These are phyloP conservation scores for Aricia agestis DNA, from an alignment of 1,140 invertebrate species.

Conservation along the genomic window DNA sequence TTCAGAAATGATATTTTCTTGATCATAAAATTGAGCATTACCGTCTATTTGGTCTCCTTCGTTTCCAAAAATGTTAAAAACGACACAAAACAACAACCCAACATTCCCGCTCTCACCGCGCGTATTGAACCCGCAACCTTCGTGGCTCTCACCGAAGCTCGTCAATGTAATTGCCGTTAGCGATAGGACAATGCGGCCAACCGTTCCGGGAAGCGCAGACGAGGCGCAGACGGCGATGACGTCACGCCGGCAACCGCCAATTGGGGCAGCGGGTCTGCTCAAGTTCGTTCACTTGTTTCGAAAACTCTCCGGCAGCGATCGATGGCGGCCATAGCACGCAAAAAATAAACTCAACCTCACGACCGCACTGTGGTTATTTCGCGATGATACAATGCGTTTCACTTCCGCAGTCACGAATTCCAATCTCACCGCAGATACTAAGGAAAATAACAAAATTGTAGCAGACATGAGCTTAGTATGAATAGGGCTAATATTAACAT, in stretches of 20 bases:
- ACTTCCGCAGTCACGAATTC: background rate
- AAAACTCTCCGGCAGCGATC: background rate
- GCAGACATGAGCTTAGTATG: no score
- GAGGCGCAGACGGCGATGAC: conserved; percentile 60
- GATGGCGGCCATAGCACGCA: background rate
- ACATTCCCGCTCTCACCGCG: background rate
- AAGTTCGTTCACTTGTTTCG: conserved; percentile 41
- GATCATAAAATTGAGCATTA: no score
- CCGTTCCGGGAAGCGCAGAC: conserved; percentile 69
- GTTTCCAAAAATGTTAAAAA: no score
- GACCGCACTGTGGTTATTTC: background rate
- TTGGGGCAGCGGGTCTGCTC: conserved; percentile 51
- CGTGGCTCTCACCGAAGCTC: conserved; percentile 33
- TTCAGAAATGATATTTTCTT: no score
- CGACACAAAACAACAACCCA: background rate
- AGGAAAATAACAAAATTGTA: no score
- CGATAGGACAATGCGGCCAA: conserved; percentile 57
- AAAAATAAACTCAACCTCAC: background rate
- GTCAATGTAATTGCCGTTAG: conserved; percentile 51
- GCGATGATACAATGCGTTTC: background rate
- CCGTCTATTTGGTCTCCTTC: no score
- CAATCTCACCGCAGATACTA: background rate
- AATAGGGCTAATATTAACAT: no score
- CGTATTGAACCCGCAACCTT: background rate
- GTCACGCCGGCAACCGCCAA: conserved; percentile 61